Conservation (phyloP, 2,888 invertebrate species). For the Dryobota labecula region DNA sequence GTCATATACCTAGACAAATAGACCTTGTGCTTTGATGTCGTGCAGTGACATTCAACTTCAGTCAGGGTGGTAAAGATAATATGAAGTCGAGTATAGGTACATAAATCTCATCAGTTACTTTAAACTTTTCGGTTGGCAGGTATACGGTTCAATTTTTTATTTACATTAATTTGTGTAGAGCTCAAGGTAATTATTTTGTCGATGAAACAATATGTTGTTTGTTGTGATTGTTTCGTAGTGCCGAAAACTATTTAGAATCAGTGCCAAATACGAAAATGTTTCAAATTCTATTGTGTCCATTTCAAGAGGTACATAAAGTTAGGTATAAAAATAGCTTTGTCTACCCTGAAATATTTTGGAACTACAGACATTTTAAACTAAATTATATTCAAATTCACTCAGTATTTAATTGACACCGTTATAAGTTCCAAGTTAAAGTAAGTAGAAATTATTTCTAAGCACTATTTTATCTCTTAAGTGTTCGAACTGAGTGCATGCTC, state of each 20-base stretch:
- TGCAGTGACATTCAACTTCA: neutral
- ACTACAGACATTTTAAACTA: neutral
- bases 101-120: neutral
- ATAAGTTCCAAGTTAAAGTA: neutral
- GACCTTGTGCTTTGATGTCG: neutral
- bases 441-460: constrained; percentile 1
- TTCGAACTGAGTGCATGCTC: no score
- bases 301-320: constrained; percentile 4
- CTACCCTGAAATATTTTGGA: neutral
- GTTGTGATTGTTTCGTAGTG: neutral
- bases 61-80: neutral
- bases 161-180: neutral
- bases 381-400: neutral
- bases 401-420: neutral
- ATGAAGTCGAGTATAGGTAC: neutral
- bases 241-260: constrained; percentile 16
- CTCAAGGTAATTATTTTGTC: neutral
- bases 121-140: neutral
- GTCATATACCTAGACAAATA: no score
- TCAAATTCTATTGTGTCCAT: constrained; percentile 5
- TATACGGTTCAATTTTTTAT: neutral
- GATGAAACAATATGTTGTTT: neutral
- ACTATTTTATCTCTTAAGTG: constrained; percentile 4
- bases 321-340: neutral
- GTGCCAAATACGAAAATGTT: neutral